These are phyloP conservation scores for Drosophila malerkotliana DNA, from an alignment of 1,140 invertebrate species.

Conservation along the genomic window DNA sequence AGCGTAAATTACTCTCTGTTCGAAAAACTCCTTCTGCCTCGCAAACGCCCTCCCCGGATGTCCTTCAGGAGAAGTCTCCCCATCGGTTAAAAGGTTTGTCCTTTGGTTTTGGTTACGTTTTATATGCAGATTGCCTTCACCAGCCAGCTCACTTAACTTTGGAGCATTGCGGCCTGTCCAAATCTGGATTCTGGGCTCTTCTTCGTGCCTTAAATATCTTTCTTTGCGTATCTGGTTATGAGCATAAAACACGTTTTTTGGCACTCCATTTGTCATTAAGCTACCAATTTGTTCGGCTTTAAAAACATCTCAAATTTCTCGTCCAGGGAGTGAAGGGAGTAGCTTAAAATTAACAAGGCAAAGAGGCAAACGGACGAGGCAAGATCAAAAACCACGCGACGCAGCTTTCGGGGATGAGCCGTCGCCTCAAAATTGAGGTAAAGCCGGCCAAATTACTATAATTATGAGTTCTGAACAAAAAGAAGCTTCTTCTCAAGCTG, in stretches of 20 bases:
- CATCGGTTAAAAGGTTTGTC: constrained; percentile 67
- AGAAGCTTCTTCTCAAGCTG: not conserved
- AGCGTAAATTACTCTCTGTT: constrained; percentile 68
- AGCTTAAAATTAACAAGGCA: constrained; percentile 15
- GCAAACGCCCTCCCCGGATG: constrained; percentile 3
- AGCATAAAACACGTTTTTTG: constrained; percentile 56
- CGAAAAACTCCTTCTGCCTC: constrained; percentile 11
- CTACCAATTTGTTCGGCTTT: constrained; percentile 60
- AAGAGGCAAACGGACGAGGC: not conserved
- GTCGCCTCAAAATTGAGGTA: constrained; percentile 1
- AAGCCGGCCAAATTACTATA: not conserved
- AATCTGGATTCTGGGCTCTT: constrained; percentile 40
- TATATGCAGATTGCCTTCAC: constrained; percentile 68
- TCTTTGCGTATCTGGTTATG: constrained; percentile 40
- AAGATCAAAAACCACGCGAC: constrained; percentile 29
- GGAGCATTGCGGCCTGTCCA: constrained; percentile 6
- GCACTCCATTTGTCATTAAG: constrained; percentile 77
- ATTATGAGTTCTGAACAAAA: not conserved
- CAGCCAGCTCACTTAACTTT: constrained; percentile 6
- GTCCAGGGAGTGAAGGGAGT: not conserved
- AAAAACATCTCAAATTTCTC: constrained; percentile 57
- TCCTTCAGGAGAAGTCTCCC: constrained; percentile 14
- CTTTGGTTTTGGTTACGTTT: constrained; percentile 49
- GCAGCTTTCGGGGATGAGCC: constrained; percentile 2
- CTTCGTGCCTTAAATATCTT: constrained; percentile 47